Evolutionary conservation across 2,797 vertebrate species (phyloP), one percentile per base, ranked within the genome.

Genomic region (Psittacula derbiana): DNA sequence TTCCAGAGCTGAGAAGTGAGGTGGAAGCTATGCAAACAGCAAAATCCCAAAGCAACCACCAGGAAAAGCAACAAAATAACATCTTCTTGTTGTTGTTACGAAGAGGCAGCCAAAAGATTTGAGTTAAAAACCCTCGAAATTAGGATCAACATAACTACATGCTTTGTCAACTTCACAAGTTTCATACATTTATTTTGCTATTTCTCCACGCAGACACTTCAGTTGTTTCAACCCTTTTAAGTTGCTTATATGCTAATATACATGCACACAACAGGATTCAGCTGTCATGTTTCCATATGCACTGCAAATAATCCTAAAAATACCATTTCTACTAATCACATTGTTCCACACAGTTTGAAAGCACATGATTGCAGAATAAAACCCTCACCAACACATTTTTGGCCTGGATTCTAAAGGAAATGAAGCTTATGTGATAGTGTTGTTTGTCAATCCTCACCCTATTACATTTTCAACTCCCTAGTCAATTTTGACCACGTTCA

Each of bases 261-360:
- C 12, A 31, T 4, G 16, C 47, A 67, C 58, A 69, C 46, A 86
- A 80, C 61, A 86, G 61, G 86, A 90, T 69, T 95, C 83, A 79
- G 76, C 38, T 88, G 52, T 27, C 0, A 0, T 38, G 47, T 60
- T 74, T 80, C 47, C 86, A 66, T 24, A 83, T 6, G 7, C 53
- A 24, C 31, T 70, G 58, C 58, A 90, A 91, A 62, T 47, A 88
- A 92, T 72, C 76, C 75, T 70, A 40, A 88, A 86, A 93, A 90
- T 46, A 84, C 15, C 14, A 74, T 82, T 94, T 81, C 86, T 79
- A 70, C 84, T 82, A 80, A 87, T 78, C 72, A 80, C 36, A 41
- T 71, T 62, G 91, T 75, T 95, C 86, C 78, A 88, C 64, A 44
- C 10, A 28, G 47, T 81, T 80, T 90, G 75, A 80, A 94, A 95